phyloP scores from a whole-genome alignment of 2,113 vertebrate species.

The Paedocypris sp. region DNA sequence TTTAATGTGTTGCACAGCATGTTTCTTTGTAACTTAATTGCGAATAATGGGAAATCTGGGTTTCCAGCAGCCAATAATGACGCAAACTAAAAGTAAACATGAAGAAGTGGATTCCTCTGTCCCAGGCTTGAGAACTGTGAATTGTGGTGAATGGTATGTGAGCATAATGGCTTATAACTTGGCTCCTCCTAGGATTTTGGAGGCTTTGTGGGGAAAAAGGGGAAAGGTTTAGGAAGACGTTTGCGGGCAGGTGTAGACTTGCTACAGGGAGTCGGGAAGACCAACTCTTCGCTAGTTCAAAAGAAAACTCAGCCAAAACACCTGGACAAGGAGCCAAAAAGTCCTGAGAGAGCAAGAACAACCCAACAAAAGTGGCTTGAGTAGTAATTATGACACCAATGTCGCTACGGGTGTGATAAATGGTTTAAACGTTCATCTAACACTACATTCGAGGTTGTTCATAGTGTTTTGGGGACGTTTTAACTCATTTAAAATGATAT shows the following conservation, averaged over 20 bases:
- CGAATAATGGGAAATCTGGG: conserved; percentile 22
- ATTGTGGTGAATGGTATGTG: conserved; percentile 15
- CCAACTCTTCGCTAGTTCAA: conserved; percentile 55
- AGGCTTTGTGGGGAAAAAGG: conserved; percentile 23
- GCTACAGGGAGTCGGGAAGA: conserved; percentile 48
- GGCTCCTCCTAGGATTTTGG: conserved; percentile 17
- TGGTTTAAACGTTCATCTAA: too few relatives aligned
- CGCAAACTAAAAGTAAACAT: conserved; percentile 26
- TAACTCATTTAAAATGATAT: too few relatives aligned
- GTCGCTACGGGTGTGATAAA: background rate
- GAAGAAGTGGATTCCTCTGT: conserved; percentile 1
- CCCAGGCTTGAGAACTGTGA: background rate
- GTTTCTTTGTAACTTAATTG: conserved; percentile 19
- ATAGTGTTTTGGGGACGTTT: too few relatives aligned
- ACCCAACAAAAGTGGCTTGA: conserved; percentile 17
- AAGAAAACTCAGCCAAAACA: conserved; percentile 45
- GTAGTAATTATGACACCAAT: conserved; percentile 1
- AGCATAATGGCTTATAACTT: background rate
- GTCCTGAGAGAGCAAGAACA: conserved; percentile 22
- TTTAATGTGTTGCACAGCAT: background rate
- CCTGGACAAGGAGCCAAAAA: conserved; percentile 49
- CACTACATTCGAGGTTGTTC: too few relatives aligned
- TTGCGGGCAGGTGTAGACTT: conserved; percentile 37
- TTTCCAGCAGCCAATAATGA: conserved; percentile 5
- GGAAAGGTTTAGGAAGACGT: conserved; percentile 21